A percentile compares a stretch with the other conserved stretches of the same genome.
phyloP scores from a whole-genome alignment of 2,888 invertebrate genomes.

The Cactoblastis cactorum region DNA sequence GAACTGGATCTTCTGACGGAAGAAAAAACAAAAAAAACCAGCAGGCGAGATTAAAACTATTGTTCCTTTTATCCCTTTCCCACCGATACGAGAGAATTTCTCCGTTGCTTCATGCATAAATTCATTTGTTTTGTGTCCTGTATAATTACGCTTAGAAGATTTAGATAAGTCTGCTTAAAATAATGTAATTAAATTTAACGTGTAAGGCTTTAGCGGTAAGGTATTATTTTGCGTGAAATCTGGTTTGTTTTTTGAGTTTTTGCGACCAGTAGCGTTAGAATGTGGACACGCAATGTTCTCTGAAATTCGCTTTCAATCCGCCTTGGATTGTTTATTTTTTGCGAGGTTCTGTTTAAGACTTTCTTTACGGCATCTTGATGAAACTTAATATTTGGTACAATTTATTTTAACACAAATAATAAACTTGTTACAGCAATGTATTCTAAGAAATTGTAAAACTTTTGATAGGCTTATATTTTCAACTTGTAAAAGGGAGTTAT shows the following conservation, averaged over 20 bases:
- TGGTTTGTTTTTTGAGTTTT: conserved; percentile 35
- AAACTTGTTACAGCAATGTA: too few relatives aligned
- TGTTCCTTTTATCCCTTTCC: conserved; percentile 65
- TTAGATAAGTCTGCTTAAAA: conserved; percentile 44
- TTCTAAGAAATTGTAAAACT: too few relatives aligned
- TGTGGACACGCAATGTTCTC: conserved; percentile 50
- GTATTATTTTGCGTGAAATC: conserved; percentile 33
- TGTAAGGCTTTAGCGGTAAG: conserved; percentile 32
- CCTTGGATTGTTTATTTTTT: conserved; percentile 39
- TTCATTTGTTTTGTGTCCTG: conserved; percentile 66
- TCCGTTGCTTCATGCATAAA: conserved; percentile 70
- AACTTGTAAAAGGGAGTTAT: too few relatives aligned
- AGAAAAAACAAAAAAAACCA: conserved; percentile 39
- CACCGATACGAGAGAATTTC: conserved; percentile 53
- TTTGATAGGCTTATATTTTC: too few relatives aligned
- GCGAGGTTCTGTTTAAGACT: conserved; percentile 39
- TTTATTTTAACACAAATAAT: too few relatives aligned
- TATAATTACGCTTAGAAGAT: conserved; percentile 64
- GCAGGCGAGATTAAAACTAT: conserved; percentile 67
- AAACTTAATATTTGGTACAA: conserved; percentile 2
- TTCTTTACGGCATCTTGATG: conserved; percentile 28
- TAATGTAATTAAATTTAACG: conserved; percentile 31
- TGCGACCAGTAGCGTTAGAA: conserved; percentile 47
- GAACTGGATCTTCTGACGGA: conserved; percentile 56
- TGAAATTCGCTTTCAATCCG: conserved; percentile 45